Evolutionary conservation across 2,888 invertebrate species (phyloP).

Genomic region (Dryomyza anilis): DNA sequence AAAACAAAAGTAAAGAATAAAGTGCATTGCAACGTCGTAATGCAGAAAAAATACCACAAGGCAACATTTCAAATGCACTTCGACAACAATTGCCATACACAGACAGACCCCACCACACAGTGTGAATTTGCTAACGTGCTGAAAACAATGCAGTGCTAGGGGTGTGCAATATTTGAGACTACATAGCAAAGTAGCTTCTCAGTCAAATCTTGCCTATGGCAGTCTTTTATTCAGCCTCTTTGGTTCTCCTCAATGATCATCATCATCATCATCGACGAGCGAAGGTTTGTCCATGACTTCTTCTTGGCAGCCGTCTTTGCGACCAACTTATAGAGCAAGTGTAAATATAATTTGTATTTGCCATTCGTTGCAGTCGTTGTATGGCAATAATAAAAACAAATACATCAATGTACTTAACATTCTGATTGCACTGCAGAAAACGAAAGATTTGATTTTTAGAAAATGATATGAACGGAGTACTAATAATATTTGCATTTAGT

Average conservation of each 20-base stretch:
- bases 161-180: too few species aligned
- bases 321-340: too few species aligned
- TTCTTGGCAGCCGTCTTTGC: slow-evolving; percentile 18
- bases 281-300: too few species aligned
- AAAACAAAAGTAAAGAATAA: neutral
- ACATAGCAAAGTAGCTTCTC: too few species aligned
- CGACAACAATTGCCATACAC: slow-evolving; percentile 14
- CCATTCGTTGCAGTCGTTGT: slow-evolving; percentile 17
- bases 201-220: too few species aligned
- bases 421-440: neutral
- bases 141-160: neutral
- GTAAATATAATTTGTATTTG: slow-evolving; percentile 23
- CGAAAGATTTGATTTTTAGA: too few species aligned
- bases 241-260: too few species aligned
- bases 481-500: too few species aligned
- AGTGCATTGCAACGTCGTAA: neutral
- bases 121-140: slow-evolving; percentile 17
- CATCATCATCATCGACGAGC: too few species aligned
- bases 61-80: slow-evolving; percentile 19
- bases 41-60: neutral
- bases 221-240: too few species aligned
- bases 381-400: slow-evolving; percentile 2
- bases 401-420: neutral
- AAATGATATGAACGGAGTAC: too few species aligned
- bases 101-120: too few species aligned